Evolutionary conservation across 2,113 vertebrate genomes (phyloP).

Genomic region (Upupa epops): DNA sequence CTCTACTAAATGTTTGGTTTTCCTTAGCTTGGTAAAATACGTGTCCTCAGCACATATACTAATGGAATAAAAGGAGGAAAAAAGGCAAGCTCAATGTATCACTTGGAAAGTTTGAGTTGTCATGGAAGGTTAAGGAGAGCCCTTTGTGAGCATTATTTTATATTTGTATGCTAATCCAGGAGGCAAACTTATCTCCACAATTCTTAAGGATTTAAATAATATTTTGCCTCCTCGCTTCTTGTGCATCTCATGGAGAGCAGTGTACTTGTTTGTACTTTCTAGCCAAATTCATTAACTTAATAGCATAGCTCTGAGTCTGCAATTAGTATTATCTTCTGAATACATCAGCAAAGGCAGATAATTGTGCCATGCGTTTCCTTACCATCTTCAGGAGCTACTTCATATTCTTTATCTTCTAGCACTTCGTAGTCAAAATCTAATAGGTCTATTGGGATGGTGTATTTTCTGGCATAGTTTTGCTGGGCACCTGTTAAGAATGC

Average conservation of each 20-base stretch:
- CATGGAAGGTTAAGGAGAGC: neutral
- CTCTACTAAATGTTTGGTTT: neutral
- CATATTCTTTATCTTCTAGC: constrained; percentile 83
- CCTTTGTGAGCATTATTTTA: neutral
- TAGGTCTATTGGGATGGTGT: constrained; percentile 86
- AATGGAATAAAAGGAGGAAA: neutral
- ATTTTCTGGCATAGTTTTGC: constrained; percentile 90
- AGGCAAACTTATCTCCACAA: neutral
- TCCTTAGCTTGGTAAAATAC: neutral
- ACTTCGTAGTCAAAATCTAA: constrained; percentile 89
- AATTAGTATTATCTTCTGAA: neutral
- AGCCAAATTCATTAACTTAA: neutral
- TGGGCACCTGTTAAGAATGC: constrained; percentile 90
- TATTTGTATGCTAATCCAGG: neutral
- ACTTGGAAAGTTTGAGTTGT: neutral
- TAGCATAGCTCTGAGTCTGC: neutral
- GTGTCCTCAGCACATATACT: neutral
- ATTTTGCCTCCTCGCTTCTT: neutral
- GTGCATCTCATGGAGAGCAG: neutral
- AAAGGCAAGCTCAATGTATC: neutral
- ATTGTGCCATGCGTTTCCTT: constrained; percentile 14
- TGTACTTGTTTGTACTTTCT: neutral
- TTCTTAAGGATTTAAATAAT: neutral
- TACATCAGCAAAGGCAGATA: neutral
- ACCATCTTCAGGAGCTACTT: constrained; percentile 82